phyloP scores from a whole-genome alignment of 2,113 vertebrate species.

The Empidonax alnorum region DNA sequence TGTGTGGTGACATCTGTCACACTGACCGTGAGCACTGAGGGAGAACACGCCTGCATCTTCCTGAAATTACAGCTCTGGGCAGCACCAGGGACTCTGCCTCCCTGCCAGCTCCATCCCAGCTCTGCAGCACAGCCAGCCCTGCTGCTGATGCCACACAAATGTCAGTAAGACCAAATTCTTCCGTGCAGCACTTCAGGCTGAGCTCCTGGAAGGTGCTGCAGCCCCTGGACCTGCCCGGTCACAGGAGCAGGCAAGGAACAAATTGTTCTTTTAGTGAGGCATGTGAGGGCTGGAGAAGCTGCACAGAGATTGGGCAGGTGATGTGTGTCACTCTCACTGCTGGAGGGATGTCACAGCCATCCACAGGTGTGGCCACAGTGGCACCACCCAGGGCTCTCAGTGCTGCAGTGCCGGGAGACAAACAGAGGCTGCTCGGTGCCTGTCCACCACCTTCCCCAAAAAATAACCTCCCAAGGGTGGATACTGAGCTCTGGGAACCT shows the following conservation, averaged over 20 bases:
- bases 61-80: background rate
- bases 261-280: background rate
- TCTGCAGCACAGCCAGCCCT: background rate
- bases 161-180: background rate
- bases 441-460: background rate
- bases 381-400: background rate
- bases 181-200: background rate
- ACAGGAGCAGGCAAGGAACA: background rate
- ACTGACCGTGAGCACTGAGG: rapidly evolving
- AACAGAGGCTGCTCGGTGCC: rapidly evolving
- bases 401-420: background rate
- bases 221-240: background rate
- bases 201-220: background rate
- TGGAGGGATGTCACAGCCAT: background rate
- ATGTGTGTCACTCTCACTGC: background rate
- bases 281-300: background rate
- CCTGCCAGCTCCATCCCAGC: background rate
- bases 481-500: background rate
- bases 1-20: background rate
- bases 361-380: background rate
- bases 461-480: background rate
- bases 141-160: background rate
- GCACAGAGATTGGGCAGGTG: background rate
- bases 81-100: rapidly evolving
- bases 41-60: background rate